A percentile compares a stretch with the other conserved stretches of the same genome.
Evolutionary conservation across 2,797 vertebrate species (phyloP).

Genomic region (Craterocephalus amniculus): DNA sequence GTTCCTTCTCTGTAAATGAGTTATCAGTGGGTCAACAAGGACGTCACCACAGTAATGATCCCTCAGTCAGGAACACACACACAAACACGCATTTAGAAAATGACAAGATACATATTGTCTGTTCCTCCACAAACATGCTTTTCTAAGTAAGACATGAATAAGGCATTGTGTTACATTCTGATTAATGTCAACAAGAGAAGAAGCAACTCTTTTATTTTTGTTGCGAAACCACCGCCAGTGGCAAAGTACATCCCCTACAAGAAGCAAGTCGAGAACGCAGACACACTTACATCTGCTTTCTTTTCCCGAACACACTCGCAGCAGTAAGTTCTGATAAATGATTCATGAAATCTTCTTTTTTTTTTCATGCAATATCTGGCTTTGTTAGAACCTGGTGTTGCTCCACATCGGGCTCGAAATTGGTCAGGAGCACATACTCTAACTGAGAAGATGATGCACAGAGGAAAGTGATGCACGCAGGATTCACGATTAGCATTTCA

Average conservation of each 20-base stretch:
- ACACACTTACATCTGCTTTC: constrained; percentile 30
- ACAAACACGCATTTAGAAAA: not conserved
- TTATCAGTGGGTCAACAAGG: not conserved
- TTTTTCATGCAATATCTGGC: constrained; percentile 23
- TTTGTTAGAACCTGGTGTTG: constrained; percentile 13
- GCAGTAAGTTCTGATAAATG: constrained; percentile 47
- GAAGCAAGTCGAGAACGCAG: constrained; percentile 33
- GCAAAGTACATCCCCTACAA: constrained; percentile 58
- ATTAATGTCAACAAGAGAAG: constrained; percentile 33
- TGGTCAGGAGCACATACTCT: not conserved
- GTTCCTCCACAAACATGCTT: constrained; percentile 2
- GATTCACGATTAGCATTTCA: not conserved
- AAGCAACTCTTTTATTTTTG: constrained; percentile 21
- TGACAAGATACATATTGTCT: not conserved
- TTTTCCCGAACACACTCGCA: constrained; percentile 28
- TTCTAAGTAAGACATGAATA: constrained; percentile 19
- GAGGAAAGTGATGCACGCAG: not conserved
- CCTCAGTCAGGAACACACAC: not conserved
- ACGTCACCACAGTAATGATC: not conserved
- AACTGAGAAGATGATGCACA: not conserved
- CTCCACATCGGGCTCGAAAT: constrained; percentile 30
- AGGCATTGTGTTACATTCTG: constrained; percentile 24
- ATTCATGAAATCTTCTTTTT: constrained; percentile 49
- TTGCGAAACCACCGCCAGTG: constrained; percentile 39
- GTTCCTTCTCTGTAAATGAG: constrained; percentile 14